Evolutionary conservation across 2,888 invertebrate species (phyloP).

Genomic region (Stictocephala bisonia): DNA sequence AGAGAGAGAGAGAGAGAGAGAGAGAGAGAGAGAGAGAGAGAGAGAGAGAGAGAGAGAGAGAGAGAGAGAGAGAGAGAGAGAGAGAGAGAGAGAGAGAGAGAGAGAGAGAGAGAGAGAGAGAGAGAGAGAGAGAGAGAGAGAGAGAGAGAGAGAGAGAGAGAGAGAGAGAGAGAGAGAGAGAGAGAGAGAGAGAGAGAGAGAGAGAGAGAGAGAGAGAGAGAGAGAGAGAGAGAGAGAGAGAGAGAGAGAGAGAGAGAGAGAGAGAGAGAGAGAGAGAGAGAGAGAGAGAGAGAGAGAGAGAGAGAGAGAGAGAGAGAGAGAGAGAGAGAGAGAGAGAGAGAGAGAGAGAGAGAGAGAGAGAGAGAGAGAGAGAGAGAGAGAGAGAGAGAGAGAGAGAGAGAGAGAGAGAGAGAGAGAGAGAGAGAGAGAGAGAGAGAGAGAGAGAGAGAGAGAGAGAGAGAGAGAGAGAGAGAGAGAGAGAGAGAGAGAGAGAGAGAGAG

Average conservation of each 20-base stretch:
- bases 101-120: no score
- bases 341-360: not conserved
- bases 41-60: no score
- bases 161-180: no score
- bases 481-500: not conserved
- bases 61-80: no score
- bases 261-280: not conserved
- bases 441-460: not conserved
- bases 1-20: no score
- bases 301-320: not conserved
- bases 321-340: not conserved
- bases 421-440: not conserved
- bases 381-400: not conserved
- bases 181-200: no score
- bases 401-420: not conserved
- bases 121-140: no score
- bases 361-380: not conserved
- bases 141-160: no score
- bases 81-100: no score
- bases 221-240: no score
- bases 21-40: no score
- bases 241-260: not conserved
- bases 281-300: not conserved
- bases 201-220: no score
- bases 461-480: not conserved